Evolutionary conservation across 2,797 vertebrate genomes (phyloP).

Genomic region (Melanogrammus aeglefinus): DNA sequence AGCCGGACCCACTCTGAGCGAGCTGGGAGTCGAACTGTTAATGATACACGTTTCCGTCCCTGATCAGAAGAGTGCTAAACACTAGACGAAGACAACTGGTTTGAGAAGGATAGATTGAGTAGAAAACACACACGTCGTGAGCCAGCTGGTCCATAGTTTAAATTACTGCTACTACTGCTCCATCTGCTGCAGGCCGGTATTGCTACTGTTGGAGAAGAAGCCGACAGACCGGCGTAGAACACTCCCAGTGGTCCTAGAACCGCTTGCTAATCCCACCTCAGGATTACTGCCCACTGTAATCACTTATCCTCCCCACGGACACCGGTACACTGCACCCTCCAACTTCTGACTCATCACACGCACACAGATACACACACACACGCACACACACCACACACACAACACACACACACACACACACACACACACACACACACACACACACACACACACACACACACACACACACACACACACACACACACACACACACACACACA

Average conservation of each 20-base stretch:
- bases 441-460: constrained; percentile 22
- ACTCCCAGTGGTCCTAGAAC: constrained; percentile 64
- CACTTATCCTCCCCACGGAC: constrained; percentile 62
- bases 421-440: neutral
- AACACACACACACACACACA: neutral
- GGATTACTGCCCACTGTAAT: constrained; percentile 74
- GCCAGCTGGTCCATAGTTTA: constrained; percentile 39
- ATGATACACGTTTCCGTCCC: neutral
- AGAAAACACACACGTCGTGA: neutral
- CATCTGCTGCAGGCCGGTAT: constrained; percentile 11
- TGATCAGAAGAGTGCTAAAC: neutral
- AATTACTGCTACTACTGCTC: neutral
- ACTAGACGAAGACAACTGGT: neutral
- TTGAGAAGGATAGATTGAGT: neutral
- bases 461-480: neutral
- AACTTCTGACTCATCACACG: constrained; percentile 57
- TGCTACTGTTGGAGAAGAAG: constrained; percentile 49
- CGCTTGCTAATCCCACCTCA: constrained; percentile 69
- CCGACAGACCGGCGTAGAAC: constrained; percentile 43
- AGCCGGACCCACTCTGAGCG: neutral
- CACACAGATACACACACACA: constrained; percentile 21
- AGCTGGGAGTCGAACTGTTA: too few relatives aligned
- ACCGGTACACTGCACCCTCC: constrained; percentile 49
- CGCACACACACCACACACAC: neutral
- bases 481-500: neutral